Conservation (phyloP, 2,113 vertebrate genomes). For the Notiomystis cincta region DNA sequence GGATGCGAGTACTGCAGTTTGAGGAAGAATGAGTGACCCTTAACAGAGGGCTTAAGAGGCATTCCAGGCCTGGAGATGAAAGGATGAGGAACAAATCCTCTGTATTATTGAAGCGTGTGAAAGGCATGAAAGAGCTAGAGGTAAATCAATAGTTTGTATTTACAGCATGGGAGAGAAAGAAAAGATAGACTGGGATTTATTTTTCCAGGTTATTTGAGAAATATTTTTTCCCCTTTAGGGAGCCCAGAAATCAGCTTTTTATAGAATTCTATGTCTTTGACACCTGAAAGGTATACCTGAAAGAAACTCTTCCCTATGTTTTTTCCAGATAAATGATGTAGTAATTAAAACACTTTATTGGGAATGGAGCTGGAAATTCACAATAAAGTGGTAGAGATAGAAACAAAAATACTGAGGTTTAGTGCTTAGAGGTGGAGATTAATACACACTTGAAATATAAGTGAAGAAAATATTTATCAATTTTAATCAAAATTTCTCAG, state of each 20-base stretch:
- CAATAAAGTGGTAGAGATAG: not conserved
- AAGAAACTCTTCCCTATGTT: not conserved
- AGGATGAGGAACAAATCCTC: conserved; percentile 60
- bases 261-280: not conserved
- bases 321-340: not conserved
- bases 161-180: not conserved
- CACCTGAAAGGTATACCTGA: not conserved
- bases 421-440: not conserved
- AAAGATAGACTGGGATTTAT: conserved; percentile 43
- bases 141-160: conserved; percentile 68
- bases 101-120: conserved; percentile 55
- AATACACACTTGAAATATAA: not conserved
- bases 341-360: not conserved
- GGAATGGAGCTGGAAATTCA: not conserved
- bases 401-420: not conserved
- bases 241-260: not conserved
- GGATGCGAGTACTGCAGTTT: not conserved
- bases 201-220: conserved; percentile 51
- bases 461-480: not conserved
- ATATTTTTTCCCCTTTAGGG: not conserved
- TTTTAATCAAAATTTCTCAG: not conserved
- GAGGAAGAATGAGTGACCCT: not conserved
- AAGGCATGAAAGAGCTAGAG: conserved; percentile 40
- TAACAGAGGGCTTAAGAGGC: not conserved
- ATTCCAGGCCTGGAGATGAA: conserved; percentile 48